Percentiles rank a stretch among this genome's conserved stretches.
These are phyloP conservation scores for Menidia menidia DNA, from an alignment of 2,797 vertebrate species.

Conservation along the genomic window DNA sequence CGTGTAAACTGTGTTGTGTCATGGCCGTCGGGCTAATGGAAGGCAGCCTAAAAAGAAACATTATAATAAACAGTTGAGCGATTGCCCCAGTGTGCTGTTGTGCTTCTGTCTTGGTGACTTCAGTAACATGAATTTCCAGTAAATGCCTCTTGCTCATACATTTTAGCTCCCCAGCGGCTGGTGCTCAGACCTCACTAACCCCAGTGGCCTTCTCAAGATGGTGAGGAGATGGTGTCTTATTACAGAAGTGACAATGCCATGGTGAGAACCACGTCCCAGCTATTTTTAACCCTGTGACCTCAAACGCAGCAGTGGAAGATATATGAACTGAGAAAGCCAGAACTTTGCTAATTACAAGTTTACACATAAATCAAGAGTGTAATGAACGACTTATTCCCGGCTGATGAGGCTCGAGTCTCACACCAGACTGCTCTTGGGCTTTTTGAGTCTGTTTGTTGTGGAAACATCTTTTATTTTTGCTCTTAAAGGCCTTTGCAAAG, in stretches of 20 bases:
- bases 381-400: background rate
- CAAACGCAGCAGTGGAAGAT: conserved; percentile 15
- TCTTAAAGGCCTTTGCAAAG: background rate
- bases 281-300: conserved; percentile 57
- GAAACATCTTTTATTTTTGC: background rate
- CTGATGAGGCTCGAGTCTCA: background rate
- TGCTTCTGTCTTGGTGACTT: background rate
- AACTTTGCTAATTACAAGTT: background rate
- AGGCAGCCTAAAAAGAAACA: conserved; percentile 59
- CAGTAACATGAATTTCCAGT: background rate
- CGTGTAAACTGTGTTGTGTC: conserved; percentile 63
- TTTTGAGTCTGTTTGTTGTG: background rate
- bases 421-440: background rate
- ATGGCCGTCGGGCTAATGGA: conserved; percentile 46
- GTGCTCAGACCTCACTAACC: background rate
- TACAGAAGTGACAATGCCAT: conserved; percentile 60
- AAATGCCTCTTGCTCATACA: background rate
- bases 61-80: conserved; percentile 76
- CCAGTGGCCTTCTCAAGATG: conserved; percentile 21
- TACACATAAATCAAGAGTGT: background rate
- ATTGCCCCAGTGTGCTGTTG: conserved; percentile 29
- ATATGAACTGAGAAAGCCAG: background rate
- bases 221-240: conserved; percentile 33
- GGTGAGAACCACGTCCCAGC: conserved; percentile 27
- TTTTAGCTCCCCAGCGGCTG: background rate